Evolutionary conservation across 2,113 vertebrate species (phyloP).

Genomic region (Megatriorchis doriae): DNA sequence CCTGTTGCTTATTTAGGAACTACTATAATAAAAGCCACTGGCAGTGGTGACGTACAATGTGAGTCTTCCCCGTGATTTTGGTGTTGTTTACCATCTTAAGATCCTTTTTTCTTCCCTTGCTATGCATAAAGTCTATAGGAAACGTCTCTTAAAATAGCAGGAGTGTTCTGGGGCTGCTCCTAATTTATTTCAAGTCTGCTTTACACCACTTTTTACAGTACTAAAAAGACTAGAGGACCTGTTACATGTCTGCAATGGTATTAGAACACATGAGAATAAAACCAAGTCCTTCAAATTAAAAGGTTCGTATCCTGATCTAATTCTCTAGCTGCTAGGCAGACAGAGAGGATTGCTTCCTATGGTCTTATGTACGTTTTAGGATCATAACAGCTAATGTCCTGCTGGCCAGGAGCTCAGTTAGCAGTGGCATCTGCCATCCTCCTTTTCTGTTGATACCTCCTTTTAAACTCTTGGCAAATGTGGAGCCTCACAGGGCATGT

Average conservation of each 20-base stretch:
- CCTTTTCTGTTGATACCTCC: background rate
- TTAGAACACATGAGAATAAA: background rate
- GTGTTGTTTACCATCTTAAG: background rate
- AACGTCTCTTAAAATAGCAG: background rate
- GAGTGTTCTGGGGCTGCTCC: background rate
- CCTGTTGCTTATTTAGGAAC: background rate
- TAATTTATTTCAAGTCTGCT: background rate
- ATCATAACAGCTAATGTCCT: background rate
- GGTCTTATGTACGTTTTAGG: accelerated
- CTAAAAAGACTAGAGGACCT: background rate
- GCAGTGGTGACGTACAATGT: background rate
- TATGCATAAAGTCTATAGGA: background rate
- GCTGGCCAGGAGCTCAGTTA: background rate
- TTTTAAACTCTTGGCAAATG: background rate
- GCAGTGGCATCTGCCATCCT: background rate
- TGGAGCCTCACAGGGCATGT: background rate
- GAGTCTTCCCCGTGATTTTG: background rate
- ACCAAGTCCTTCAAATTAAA: background rate
- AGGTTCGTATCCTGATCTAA: background rate
- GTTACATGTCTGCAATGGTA: accelerated
- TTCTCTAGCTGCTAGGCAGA: background rate
- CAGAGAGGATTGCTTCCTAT: background rate
- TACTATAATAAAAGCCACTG: background rate
- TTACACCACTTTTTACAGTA: background rate
- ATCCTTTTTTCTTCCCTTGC: background rate